Evolutionary conservation across 2,113 vertebrate species (phyloP).

Genomic region (Clinocottus analis): DNA sequence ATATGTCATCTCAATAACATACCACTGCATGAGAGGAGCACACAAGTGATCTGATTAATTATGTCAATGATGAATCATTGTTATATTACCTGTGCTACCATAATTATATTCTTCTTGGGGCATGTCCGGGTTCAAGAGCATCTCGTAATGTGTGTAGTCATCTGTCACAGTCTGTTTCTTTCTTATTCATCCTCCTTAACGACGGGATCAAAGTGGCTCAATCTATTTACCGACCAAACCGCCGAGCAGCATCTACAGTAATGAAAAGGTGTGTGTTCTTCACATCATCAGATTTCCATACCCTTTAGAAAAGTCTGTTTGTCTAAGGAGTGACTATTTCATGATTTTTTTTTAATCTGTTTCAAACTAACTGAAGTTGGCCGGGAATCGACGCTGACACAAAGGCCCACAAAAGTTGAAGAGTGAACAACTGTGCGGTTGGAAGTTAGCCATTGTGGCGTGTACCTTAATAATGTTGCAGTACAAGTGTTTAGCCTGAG

Average conservation of each 20-base stretch:
- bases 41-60: background rate
- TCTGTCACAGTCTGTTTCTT: background rate
- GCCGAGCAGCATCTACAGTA: background rate
- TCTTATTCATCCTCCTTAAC: constrained; percentile 9
- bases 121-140: background rate
- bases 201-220: constrained; percentile 29
- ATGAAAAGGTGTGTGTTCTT: constrained; percentile 46
- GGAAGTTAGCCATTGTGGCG: constrained; percentile 30
- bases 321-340: constrained; percentile 62
- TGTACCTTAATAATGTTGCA: constrained; percentile 15
- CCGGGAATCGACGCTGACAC: constrained; percentile 52
- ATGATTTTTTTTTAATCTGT: constrained; percentile 28
- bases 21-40: background rate
- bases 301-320: constrained; percentile 34
- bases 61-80: constrained; percentile 16
- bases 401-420: constrained; percentile 40
- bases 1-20: constrained; percentile 41
- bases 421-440: constrained; percentile 51
- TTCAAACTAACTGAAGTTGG: constrained; percentile 72
- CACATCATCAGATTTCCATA: constrained; percentile 58
- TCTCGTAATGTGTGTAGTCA: constrained; percentile 2
- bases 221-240: constrained; percentile 12
- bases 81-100: constrained; percentile 14
- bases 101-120: constrained; percentile 7
- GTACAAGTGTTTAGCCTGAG: constrained; percentile 33